Percentiles rank a stretch among this genome's conserved stretches.
Conservation (phyloP, 2,113 vertebrate genomes). For the Microcebus murinus region DNA sequence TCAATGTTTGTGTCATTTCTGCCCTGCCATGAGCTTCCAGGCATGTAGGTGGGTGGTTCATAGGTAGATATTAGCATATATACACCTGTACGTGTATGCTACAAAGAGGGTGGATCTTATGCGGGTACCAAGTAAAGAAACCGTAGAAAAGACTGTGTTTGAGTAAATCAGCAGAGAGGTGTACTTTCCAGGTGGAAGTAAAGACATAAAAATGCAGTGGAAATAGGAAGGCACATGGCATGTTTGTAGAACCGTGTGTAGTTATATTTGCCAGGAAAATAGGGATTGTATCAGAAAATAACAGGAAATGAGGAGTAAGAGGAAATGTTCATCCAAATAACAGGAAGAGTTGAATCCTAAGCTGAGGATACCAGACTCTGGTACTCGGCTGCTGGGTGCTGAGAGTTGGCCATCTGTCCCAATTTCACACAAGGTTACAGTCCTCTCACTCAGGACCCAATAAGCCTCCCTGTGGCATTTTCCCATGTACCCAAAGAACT, state of each 20-base stretch:
- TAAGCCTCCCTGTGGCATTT: constrained; percentile 36
- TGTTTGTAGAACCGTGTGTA: neutral
- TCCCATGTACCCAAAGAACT: neutral
- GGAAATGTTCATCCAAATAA: neutral
- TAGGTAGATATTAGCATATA: neutral
- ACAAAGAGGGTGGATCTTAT: neutral
- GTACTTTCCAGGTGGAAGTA: no score
- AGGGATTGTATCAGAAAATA: neutral
- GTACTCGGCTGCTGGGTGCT: constrained; percentile 56
- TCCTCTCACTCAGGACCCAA: constrained; percentile 19
- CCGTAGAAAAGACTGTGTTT: neutral
- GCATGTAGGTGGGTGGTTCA: no score
- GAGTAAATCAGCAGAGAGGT: neutral
- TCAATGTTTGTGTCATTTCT: neutral
- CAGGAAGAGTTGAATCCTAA: neutral
- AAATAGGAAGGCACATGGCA: neutral
- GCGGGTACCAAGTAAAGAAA: neutral
- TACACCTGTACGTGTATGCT: neutral
- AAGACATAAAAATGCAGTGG: neutral
- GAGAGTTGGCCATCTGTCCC: constrained; percentile 69
- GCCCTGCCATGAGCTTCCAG: neutral
- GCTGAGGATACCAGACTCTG: neutral
- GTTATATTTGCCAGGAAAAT: neutral
- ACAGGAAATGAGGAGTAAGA: neutral
- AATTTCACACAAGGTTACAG: constrained; percentile 66